Evolutionary conservation across 2,888 invertebrate genomes (phyloP), one percentile per base, ranked within the genome.

Genomic region (Athripsodes cinereus): DNA sequence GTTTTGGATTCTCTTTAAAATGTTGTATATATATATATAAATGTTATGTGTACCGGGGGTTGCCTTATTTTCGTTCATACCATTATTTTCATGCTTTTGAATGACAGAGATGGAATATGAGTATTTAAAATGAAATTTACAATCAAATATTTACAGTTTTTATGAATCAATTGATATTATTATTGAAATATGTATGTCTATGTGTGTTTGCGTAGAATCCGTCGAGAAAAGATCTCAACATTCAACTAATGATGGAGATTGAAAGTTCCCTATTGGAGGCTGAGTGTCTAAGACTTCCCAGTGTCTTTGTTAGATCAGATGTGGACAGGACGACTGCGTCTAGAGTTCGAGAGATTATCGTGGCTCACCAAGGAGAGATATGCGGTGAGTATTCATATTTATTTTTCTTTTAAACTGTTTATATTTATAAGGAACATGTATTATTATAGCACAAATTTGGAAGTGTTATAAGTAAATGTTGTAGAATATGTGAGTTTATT

Each of bases 191-290:
- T 40, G 40, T 40, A 3, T 40, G 6, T 13, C 16, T 40, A 16
- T 40, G 40, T 40, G 16, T 40, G 13, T 3, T 31, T 16, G 40
- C 67, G 69, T 69, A 90, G 85, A 92, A 92, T 67, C 92, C 94
- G 1, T 90, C 92, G 1, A 86, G 93, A 34, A 87, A 93, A 74
- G 96, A 97, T 70, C 84, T 93, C 63, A 90, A 94, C 68, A 87
- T 95, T 59, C 96, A 96, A 71, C 90, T 98, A 89, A 90, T 96
- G 72, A 86, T 91, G 78, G 87, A 87, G 63, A 90, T 93, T 58
- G 93, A 95, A 70, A 89, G 92, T 63, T 83, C 90, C 0, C 74
- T 97, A 55, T 81, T 92, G 20, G 86, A 88, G 66, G 90, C 88
- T 55, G 92, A 93, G 71, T 82, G 89, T 65, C 84, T 92, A 67